Percentiles rank a stretch among this genome's conserved stretches.
Evolutionary conservation across 2,113 vertebrate genomes (phyloP).

Genomic region (Lontra canadensis): DNA sequence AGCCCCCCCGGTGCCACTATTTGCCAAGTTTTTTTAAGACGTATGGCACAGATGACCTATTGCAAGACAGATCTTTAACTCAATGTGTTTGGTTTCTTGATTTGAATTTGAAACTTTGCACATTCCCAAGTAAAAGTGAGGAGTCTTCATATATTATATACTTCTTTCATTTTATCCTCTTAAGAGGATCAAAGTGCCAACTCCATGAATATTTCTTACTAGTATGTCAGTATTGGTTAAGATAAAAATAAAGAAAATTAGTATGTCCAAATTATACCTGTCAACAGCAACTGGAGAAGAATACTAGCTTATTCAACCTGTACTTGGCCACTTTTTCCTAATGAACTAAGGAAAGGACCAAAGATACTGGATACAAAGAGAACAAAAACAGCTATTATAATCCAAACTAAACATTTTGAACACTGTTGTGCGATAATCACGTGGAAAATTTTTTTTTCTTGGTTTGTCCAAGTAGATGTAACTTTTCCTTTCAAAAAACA

Average conservation of each 20-base stretch:
- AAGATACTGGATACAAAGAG: neutral
- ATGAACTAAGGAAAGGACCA: neutral
- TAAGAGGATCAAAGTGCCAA: conserved; percentile 31
- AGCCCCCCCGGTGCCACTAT: neutral
- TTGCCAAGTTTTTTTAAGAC: neutral
- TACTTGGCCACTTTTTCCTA: neutral
- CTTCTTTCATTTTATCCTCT: neutral
- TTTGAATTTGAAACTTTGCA: conserved; percentile 29
- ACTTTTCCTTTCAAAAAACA: neutral
- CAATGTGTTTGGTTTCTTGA: neutral
- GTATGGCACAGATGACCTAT: neutral
- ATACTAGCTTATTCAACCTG: neutral
- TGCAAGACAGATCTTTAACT: neutral
- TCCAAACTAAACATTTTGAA: neutral
- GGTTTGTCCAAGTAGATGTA: neutral
- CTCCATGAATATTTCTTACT: neutral
- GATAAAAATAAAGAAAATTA: conserved; percentile 41
- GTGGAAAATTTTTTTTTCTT: neutral
- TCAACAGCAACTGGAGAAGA: neutral
- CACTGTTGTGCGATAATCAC: neutral
- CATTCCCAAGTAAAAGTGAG: neutral
- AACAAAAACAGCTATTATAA: conserved; percentile 1
- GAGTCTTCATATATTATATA: neutral
- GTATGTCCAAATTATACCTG: neutral
- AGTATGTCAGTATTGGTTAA: neutral